Evolutionary conservation across 1,140 invertebrate species (phyloP).

Genomic region (Amphibalanus amphitrite): DNA sequence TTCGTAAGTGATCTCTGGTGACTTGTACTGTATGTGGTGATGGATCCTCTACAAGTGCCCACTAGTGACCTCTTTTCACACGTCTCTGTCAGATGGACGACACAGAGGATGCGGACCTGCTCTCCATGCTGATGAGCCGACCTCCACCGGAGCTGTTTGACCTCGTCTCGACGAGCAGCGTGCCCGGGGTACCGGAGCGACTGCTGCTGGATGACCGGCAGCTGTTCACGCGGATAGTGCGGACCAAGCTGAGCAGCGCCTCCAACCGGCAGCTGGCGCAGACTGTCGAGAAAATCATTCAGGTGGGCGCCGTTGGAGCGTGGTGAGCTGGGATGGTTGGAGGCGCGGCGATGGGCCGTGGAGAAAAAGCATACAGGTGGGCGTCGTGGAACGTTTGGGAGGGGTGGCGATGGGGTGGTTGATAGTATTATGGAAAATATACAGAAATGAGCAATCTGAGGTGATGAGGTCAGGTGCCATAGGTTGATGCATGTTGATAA

Average conservation of each 20-base stretch:
- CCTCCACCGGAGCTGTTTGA: conserved; percentile 59
- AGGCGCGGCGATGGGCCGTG: no score
- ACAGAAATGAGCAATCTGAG: no score
- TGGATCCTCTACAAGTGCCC: no score
- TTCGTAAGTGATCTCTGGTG: no score
- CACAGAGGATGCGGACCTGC: conserved; percentile 62
- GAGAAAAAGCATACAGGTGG: no score
- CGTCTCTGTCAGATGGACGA: conserved; percentile 44
- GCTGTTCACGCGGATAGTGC: background rate
- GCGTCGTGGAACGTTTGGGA: conserved; percentile 8
- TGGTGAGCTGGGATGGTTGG: no score
- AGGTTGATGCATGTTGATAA: no score
- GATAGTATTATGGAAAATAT: no score
- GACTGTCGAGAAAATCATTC: background rate
- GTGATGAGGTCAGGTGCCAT: no score
- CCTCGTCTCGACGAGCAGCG: conserved; percentile 58
- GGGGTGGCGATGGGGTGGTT: no score
- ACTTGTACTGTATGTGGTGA: no score
- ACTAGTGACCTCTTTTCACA: no score
- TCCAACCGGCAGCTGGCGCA: background rate
- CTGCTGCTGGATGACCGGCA: conserved; percentile 4
- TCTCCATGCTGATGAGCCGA: conserved; percentile 55
- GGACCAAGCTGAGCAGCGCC: background rate
- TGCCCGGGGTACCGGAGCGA: conserved; percentile 33
- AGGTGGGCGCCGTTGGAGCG: background rate